phyloP scores from a whole-genome alignment of 2,888 invertebrate species.

The Erebia epiphron region DNA sequence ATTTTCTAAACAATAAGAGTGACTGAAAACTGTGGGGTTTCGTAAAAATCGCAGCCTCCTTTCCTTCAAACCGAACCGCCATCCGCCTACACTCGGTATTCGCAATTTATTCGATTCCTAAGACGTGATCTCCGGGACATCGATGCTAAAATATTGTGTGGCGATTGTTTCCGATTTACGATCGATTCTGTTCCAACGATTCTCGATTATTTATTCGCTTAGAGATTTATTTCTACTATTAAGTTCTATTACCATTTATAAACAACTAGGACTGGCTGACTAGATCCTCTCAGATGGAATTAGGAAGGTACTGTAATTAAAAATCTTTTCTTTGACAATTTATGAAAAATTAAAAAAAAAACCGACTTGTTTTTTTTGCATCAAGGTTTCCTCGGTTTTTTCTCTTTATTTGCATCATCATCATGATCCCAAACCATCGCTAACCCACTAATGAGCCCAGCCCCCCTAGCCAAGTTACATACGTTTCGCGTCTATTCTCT shows the following conservation, averaged over 20 bases:
- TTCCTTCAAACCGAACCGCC: constrained; percentile 32
- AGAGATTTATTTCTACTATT: constrained; percentile 12
- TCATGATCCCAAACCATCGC: too few species aligned
- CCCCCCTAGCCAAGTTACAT: too few species aligned
- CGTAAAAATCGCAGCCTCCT: constrained; percentile 31
- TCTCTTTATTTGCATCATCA: too few species aligned
- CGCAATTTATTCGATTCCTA: constrained; percentile 38
- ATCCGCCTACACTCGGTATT: constrained; percentile 39
- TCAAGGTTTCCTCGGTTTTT: neutral
- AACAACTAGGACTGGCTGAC: neutral
- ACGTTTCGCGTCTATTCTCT: too few species aligned
- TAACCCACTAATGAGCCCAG: too few species aligned
- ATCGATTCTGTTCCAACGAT: constrained; percentile 23
- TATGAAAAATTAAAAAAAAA: neutral
- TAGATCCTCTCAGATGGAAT: neutral
- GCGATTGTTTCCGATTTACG: constrained; percentile 38
- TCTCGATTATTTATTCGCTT: constrained; percentile 16
- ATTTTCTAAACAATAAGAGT: constrained; percentile 1
- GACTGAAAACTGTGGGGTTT: constrained; percentile 7
- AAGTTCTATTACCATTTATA: neutral
- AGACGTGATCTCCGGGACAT: constrained; percentile 33
- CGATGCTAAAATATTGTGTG: constrained; percentile 36
- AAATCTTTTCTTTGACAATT: neutral
- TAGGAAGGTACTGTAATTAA: neutral
- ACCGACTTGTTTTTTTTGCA: too few species aligned